Conservation (phyloP, 2,113 vertebrate genomes). For the Ellobius talpinus region DNA sequence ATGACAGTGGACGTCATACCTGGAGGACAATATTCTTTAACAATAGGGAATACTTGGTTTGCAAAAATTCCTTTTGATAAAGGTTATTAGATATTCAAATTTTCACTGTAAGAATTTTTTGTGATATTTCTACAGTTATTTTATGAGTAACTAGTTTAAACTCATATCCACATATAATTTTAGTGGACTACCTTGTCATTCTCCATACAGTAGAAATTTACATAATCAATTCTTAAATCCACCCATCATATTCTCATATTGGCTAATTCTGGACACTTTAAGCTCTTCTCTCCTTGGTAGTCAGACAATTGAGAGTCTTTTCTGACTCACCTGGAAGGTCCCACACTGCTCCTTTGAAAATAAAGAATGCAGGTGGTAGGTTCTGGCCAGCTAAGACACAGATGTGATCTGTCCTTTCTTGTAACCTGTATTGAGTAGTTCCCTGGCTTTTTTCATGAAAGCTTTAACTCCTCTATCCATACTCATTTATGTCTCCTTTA, state of each 20-base stretch:
- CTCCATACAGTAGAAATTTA: not conserved
- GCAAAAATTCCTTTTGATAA: conserved; percentile 26
- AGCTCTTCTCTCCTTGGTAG: not conserved
- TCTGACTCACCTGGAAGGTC: not conserved
- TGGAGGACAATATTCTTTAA: not conserved
- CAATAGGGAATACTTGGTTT: conserved; percentile 28
- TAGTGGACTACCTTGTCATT: not conserved
- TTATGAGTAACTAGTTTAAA: conserved; percentile 16
- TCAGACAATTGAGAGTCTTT: not conserved
- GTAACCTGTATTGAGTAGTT: conserved; percentile 15
- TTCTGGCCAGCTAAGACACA: not conserved
- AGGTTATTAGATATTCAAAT: conserved; percentile 33
- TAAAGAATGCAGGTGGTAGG: not conserved
- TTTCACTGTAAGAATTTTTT: not conserved
- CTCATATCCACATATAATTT: not conserved
- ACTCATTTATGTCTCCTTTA: not conserved
- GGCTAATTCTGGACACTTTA: not conserved
- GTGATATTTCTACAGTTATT: not conserved
- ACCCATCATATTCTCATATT: not conserved
- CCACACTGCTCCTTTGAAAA: conserved; percentile 21
- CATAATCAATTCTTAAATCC: not conserved
- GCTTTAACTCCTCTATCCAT: not conserved
- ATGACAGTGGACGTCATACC: not conserved
- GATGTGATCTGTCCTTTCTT: not conserved
- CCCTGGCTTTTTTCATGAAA: not conserved